These are phyloP conservation scores for Agonopterix heracliana DNA, from an alignment of 2,888 invertebrate species.

Conservation along the genomic window DNA sequence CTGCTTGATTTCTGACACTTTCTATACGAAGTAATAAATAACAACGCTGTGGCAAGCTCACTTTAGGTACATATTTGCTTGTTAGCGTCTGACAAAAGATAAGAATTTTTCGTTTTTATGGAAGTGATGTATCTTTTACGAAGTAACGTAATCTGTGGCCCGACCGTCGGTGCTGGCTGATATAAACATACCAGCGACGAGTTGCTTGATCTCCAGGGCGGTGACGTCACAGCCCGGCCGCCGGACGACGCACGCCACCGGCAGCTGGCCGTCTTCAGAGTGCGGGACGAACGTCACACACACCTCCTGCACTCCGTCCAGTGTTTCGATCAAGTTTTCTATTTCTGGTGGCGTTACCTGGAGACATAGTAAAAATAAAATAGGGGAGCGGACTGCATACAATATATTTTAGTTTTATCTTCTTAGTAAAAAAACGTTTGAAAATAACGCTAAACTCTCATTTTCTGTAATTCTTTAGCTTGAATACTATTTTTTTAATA, in stretches of 20 bases:
- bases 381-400: too few species aligned
- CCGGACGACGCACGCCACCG: neutral
- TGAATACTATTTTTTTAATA: too few species aligned
- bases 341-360: constrained; percentile 52
- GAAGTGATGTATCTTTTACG: neutral
- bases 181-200: neutral
- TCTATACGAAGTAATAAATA: too few species aligned
- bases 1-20: too few species aligned
- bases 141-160: neutral
- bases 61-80: too few species aligned
- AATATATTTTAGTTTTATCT: too few species aligned
- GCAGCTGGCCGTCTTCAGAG: neutral
- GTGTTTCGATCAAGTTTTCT: constrained; percentile 43
- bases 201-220: neutral
- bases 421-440: too few species aligned
- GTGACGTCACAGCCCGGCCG: neutral
- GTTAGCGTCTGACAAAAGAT: neutral
- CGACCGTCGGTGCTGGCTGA: neutral
- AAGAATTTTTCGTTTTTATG: neutral
- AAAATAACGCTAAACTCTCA: too few species aligned
- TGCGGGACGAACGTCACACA: constrained; percentile 33
- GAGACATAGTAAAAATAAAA: neutral
- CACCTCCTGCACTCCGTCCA: constrained; percentile 40
- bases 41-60: too few species aligned
- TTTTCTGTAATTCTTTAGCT: too few species aligned